Conservation (phyloP, 2,113 vertebrate genomes). For the Nothocercus julius region DNA sequence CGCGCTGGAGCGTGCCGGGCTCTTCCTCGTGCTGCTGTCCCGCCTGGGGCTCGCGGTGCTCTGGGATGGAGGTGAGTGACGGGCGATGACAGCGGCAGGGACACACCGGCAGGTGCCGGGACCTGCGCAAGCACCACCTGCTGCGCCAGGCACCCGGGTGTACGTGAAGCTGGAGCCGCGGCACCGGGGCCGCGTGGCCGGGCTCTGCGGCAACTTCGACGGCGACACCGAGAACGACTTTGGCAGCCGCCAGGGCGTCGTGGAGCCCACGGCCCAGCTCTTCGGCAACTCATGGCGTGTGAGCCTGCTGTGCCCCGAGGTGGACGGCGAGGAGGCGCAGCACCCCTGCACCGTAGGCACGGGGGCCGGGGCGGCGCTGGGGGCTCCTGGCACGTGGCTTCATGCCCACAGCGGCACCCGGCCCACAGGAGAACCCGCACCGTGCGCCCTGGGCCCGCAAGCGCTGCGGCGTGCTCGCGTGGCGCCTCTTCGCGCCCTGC, state of each 20-base stretch:
- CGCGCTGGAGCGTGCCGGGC: constrained; percentile 76
- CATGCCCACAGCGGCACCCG: rapidly evolving
- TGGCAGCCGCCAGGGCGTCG: constrained; percentile 83
- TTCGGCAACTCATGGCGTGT: constrained; percentile 94
- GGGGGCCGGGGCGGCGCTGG: neutral
- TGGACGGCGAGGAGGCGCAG: constrained; percentile 71
- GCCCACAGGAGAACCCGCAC: constrained; percentile 78
- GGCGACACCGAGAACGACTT: constrained; percentile 90
- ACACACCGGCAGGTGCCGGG: neutral
- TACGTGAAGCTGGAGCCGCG: constrained; percentile 83
- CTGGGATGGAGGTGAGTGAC: constrained; percentile 88
- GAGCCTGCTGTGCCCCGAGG: constrained; percentile 87
- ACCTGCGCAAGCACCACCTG: no score
- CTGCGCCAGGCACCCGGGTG: constrained; percentile 84
- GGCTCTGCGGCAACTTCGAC: constrained; percentile 92
- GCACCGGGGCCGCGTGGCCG: constrained; percentile 81
- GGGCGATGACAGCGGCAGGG: no score
- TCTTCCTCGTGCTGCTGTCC: constrained; percentile 85
- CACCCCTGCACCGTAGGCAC: constrained; percentile 83
- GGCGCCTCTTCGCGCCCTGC: constrained; percentile 81
- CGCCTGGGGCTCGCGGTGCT: constrained; percentile 84
- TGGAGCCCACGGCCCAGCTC: constrained; percentile 85
- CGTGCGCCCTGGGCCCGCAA: constrained; percentile 83
- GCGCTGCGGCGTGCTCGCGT: constrained; percentile 80
- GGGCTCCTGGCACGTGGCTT: no score